Base-by-base conservation (phyloP, 2,888 invertebrate species). In the Eurytoma californica region DNA sequence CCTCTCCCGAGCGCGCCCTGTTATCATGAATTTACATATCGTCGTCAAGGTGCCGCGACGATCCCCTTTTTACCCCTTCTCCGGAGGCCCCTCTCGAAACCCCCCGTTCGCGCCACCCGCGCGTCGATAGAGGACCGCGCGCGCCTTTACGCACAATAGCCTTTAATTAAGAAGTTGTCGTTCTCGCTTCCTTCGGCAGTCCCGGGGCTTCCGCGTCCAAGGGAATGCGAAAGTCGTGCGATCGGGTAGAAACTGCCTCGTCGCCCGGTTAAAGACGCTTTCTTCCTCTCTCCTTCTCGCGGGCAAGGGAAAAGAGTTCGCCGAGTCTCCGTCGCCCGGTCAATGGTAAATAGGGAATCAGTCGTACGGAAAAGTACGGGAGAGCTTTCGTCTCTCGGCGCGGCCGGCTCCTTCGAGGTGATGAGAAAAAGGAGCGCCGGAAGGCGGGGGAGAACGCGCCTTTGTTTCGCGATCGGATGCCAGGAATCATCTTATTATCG, bases 11-110 rank as follows among this genome's bases (percentile, higher is more conserved):
- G 87, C 85, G 86, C 86, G 82, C 82, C 85, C 87, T 86, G 88
- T 89, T 88, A 89, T 89, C 88, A 86, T 86, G 86, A 89, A 90
- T 90, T 90, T 89, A 89, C 89, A 89, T 88, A 87, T 87, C 86
- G 82, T 81, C 83, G 80, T 16, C 28, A 55, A 70, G 70, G 30
- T 30, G 20, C 18, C 58, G 20, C 70, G n/a, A 30, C 7, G 30
- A 16, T 51, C 63, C 66, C 70, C 72, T 78, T 72, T 60, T 53
- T 61, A 51, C 68, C 66, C 24, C 58, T 5, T 12, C 28, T 47
- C 47, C 28, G 65, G 16, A n/a, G 63, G 24, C 18, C 58, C 12
- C 51, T 16, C 24, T 55, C 49, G 9, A 39, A 9, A 16, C 16
- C 51, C 51, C 13, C 28, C 18, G 20, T 14, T 18, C n/a, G 16